A percentile compares a stretch with the other conserved stretches of the same genome.
Evolutionary conservation across 2,888 invertebrate species (phyloP).

Genomic region (Ganaspis brasiliensis): DNA sequence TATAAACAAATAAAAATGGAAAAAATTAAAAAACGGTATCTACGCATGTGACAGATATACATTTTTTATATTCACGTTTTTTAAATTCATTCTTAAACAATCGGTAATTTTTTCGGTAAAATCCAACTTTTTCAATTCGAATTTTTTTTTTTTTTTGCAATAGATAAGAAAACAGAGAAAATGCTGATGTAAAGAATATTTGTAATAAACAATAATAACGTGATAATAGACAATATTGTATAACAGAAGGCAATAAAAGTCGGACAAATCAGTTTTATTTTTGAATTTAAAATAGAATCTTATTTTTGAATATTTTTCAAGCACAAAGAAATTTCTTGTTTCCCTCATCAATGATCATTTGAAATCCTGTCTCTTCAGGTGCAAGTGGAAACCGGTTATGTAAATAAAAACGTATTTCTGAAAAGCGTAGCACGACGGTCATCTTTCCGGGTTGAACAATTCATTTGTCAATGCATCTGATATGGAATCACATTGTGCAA

Average conservation of each 20-base stretch:
- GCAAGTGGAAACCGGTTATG: constrained; percentile 10
- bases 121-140: no score
- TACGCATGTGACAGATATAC: no score
- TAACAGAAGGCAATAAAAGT: not conserved
- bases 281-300: not conserved
- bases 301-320: not conserved
- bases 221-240: no score
- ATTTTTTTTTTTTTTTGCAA: no score
- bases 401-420: constrained; percentile 11
- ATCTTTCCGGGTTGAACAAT: constrained; percentile 23
- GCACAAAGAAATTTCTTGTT: not conserved
- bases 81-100: no score
- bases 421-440: not conserved
- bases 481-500: not conserved
- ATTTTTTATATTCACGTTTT: no score
- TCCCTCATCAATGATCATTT: not conserved
- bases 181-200: no score
- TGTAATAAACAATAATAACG: no score
- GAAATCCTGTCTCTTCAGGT: not conserved
- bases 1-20: no score
- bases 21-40: no score
- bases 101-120: no score
- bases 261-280: not conserved
- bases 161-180: no score
- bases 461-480: not conserved